Evolutionary conservation across 2,113 vertebrate species (phyloP), one percentile per base, ranked within the genome.

Genomic region (Shinisaurus crocodilurus): DNA sequence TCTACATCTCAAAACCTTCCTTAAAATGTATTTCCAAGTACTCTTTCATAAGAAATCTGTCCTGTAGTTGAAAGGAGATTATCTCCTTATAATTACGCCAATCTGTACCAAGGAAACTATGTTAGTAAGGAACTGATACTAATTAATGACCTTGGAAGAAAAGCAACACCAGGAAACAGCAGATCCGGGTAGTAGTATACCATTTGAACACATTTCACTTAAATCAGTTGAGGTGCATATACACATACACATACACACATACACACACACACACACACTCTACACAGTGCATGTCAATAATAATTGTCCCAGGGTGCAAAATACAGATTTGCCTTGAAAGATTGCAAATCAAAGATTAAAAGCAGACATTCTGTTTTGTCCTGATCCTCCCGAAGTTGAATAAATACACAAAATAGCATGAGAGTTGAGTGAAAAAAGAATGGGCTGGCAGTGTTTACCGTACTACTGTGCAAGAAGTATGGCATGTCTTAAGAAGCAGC

Each of bases 51-150:
- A 57, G 45, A 89, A 85, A 90, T 34, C 10, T 18, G 29, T 67
- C 72, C 50, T 32, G 13, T 2, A 54, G n/a, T 25, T 79, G 60
- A 85, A 50, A 70, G 48, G 16, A 79, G 60, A 89, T 90, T 90
- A 85, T 77, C 57, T 85, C 40, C 54, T 84, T 77, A 85, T 84
- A 77, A 67, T 77, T 85, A 77, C 37, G 34, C 72, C 57, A 60
- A 50, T 82, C 48, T 72, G 70, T 12, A 54, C 50, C 48, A 54
- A 45, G 60, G 16, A 69, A 69, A 69, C n/a, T 77, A 45, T 85
- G 82, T 82, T 74, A 79, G 60, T 50, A 50, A 45, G 43, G 48
- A 85, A 77, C 60, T 10, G 10, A 85, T 79, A 84, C 34, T 84
- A 83, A 89, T 85, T 50, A 67, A 81, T 88, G 34, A 81, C 76